Evolutionary conservation across 2,113 vertebrate genomes (phyloP).

Genomic region (Ursus arctos): DNA sequence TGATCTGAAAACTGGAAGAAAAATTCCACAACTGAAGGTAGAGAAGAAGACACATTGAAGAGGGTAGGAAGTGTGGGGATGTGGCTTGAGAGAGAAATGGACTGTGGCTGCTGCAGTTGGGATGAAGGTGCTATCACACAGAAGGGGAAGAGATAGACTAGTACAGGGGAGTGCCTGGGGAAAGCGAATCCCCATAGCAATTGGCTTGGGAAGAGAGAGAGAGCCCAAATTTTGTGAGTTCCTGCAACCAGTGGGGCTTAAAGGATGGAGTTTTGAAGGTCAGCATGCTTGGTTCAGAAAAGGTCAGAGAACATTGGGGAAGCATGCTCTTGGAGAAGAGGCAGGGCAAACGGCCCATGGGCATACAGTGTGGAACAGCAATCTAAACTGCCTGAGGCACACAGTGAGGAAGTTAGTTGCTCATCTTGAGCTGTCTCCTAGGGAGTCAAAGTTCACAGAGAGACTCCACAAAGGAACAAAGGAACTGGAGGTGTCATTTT

Average conservation of each 20-base stretch:
- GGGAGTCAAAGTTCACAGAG: not conserved
- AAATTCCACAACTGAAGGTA: not conserved
- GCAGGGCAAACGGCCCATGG: not conserved
- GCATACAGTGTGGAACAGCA: not conserved
- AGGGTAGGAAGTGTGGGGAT: not conserved
- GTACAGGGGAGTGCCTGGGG: not conserved
- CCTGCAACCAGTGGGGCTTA: not conserved
- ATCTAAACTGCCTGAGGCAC: not conserved
- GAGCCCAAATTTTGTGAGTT: not conserved
- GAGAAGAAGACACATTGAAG: not conserved
- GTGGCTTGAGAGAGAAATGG: not conserved
- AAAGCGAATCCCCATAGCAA: not conserved
- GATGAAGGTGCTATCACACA: not conserved
- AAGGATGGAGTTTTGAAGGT: not conserved
- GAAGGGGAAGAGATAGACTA: not conserved
- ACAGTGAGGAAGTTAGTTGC: not conserved
- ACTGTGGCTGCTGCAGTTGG: not conserved
- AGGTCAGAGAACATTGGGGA: not conserved
- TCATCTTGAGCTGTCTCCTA: not conserved
- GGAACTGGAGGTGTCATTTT: not conserved
- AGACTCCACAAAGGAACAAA: not conserved
- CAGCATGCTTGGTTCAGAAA: not conserved
- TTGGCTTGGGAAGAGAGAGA: not conserved
- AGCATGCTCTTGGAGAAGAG: not conserved
- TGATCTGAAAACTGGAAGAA: not conserved